Evolutionary conservation across 2,797 vertebrate genomes (phyloP).

Genomic region (Acrossocheilus fasciatus): DNA sequence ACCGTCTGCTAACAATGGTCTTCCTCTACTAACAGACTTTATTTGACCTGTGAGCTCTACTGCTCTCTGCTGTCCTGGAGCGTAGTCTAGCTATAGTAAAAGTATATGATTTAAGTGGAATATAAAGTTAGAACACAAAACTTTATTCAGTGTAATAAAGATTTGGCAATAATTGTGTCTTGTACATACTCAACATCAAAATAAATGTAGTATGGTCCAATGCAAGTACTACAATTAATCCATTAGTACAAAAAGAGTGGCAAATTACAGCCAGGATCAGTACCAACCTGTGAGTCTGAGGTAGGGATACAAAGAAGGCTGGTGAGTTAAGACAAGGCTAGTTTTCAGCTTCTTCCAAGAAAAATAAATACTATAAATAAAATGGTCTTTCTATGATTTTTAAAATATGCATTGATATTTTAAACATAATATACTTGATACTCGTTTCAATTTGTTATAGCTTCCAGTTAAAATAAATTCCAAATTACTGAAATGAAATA

Average conservation of each 20-base stretch:
- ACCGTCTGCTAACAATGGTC: background rate
- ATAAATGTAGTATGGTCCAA: background rate
- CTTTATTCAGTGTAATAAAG: background rate
- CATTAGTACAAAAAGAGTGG: conserved; percentile 26
- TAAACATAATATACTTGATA: conserved; percentile 32
- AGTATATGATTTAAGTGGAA: background rate
- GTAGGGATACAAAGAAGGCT: conserved; percentile 39
- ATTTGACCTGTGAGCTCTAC: background rate
- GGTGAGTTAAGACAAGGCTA: conserved; percentile 21
- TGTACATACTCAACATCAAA: background rate
- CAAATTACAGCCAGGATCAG: background rate
- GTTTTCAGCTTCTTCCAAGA: background rate
- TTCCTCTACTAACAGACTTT: background rate
- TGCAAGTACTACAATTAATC: conserved; percentile 6
- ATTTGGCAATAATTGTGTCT: background rate
- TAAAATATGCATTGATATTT: background rate
- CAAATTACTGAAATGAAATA: background rate
- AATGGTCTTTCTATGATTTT: background rate
- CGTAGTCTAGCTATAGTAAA: background rate
- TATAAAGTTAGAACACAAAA: background rate
- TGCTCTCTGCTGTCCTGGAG: background rate
- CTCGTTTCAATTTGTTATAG: background rate
- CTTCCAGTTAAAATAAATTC: conserved; percentile 9
- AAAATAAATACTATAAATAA: conserved; percentile 30
- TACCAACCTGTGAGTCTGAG: conserved; percentile 46